A percentile compares a stretch with the other conserved stretches of the same genome.
These are phyloP conservation scores for Urechis unicinctus DNA, from an alignment of 2,888 invertebrate genomes.

Conservation along the genomic window DNA sequence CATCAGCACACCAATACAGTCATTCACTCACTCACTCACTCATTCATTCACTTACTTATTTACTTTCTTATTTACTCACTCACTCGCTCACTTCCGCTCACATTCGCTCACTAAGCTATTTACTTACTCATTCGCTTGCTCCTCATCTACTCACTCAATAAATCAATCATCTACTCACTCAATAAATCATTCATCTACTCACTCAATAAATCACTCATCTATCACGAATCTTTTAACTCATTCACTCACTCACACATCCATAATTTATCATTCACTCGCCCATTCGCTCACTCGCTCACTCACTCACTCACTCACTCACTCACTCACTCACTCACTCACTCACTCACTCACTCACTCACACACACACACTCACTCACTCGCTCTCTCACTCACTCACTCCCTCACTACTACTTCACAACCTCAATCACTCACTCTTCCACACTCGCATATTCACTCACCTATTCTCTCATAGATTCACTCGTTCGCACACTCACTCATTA, in stretches of 20 bases:
- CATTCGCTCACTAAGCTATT: neutral
- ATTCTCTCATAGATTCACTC: too few relatives aligned
- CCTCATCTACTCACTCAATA: constrained; percentile 1
- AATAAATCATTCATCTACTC: constrained; percentile 1
- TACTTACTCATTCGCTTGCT: neutral
- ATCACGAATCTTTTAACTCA: too few relatives aligned
- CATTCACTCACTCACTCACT: too few relatives aligned
- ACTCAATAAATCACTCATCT: constrained; percentile 4
- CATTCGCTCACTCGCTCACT: too few relatives aligned
- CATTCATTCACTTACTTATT: constrained; percentile 1
- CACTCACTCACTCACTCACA: neutral
- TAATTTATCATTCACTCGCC: too few relatives aligned
- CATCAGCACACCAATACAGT: neutral
- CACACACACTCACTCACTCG: too few relatives aligned
- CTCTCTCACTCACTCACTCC: too few relatives aligned
- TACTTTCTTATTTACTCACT: neutral
- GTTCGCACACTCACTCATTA: too few relatives aligned
- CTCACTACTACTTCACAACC: too few relatives aligned
- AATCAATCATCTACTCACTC: constrained; percentile 1
- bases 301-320: constrained; percentile 4
- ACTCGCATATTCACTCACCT: too few relatives aligned
- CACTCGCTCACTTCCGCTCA: constrained; percentile 2
- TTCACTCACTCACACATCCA: constrained; percentile 5
- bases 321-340: constrained; percentile 3
- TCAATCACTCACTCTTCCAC: too few relatives aligned